Conservation (phyloP, 2,113 vertebrate genomes). For the Serilophus lunatus region DNA sequence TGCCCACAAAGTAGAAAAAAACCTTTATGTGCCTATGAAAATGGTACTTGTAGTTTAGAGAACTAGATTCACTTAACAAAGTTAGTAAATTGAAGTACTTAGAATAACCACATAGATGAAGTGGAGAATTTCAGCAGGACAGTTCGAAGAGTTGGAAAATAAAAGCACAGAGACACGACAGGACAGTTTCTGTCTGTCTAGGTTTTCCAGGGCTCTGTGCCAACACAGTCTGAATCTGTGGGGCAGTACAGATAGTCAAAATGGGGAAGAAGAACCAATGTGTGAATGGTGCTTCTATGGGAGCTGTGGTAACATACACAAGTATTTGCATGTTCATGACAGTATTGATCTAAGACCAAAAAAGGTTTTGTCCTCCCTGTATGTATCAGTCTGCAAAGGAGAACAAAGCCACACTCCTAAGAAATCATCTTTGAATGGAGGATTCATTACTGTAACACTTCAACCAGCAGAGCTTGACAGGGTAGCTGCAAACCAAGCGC, state of each 20-base stretch:
- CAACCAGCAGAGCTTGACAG: neutral
- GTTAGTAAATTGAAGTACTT: neutral
- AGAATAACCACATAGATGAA: neutral
- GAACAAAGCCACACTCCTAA: neutral
- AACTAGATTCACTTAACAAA: neutral
- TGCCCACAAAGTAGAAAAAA: neutral
- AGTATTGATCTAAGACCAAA: neutral
- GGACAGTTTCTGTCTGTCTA: neutral
- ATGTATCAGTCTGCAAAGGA: neutral
- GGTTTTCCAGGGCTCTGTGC: neutral
- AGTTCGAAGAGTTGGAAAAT: neutral
- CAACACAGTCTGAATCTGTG: neutral
- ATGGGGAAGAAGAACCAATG: neutral
- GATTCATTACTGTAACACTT: neutral
- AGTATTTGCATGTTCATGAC: constrained; percentile 5
- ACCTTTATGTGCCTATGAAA: neutral
- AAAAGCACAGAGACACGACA: neutral
- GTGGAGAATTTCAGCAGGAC: neutral
- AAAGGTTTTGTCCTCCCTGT: neutral
- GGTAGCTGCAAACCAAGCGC: neutral
- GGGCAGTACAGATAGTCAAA: neutral
- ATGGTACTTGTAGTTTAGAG: neutral
- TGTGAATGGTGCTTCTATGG: neutral
- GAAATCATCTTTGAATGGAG: neutral
- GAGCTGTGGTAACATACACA: neutral